These are phyloP conservation scores for Anthoscopus minutus DNA, from an alignment of 2,113 vertebrate genomes.

Conservation along the genomic window DNA sequence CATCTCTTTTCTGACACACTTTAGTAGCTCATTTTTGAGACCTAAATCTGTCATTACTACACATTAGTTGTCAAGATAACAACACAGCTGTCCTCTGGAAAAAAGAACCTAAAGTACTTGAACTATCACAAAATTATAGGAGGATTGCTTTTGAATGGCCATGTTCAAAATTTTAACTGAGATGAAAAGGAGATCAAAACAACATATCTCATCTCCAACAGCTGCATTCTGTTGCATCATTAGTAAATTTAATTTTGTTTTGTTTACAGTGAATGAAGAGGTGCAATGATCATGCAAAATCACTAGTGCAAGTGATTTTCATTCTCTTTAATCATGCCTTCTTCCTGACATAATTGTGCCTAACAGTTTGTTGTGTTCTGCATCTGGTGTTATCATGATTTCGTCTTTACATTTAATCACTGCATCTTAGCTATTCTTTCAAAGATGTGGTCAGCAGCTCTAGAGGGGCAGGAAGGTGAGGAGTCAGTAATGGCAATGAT, in stretches of 20 bases:
- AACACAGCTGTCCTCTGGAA: constrained; percentile 8
- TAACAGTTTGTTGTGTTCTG: neutral
- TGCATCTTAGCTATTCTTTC: neutral
- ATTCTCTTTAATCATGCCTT: neutral
- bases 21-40: constrained; percentile 2
- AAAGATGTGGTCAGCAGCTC: neutral
- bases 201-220: neutral
- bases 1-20: neutral
- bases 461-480: neutral
- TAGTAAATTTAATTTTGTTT: constrained; percentile 9
- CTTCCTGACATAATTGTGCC: neutral
- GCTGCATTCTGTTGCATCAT: constrained; percentile 13
- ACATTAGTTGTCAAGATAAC: neutral
- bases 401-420: neutral
- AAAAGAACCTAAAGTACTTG: neutral
- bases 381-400: neutral
- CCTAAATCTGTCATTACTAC: neutral
- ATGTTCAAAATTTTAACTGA: neutral
- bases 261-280: neutral
- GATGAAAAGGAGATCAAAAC: neutral
- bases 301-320: neutral
- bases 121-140: neutral
- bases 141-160: neutral
- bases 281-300: neutral
- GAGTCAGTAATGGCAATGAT: neutral